Base-by-base conservation (phyloP, 2,113 vertebrate genomes). In the Indri indri region DNA sequence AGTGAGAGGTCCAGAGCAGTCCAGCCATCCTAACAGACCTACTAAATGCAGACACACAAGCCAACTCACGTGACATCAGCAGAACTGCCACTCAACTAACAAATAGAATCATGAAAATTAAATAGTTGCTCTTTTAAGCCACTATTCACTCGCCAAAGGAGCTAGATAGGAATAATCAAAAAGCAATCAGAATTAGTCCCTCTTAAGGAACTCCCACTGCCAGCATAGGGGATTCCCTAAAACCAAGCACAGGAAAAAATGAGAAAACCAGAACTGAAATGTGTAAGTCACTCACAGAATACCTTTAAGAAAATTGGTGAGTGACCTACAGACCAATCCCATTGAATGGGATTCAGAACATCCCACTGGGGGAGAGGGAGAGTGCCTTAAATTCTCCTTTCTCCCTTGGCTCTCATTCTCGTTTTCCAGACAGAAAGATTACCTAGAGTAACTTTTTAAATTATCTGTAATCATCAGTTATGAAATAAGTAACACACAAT, bases 391-490 rank as follows among this genome's bases (percentile, higher is more conserved):
- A 80, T 66, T 37, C 71, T 74, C 54, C 50, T 61, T 84, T 96
- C 88, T 91, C 65, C 34, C 40, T 73, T 88, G 71, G 17, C 57
- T 83, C 63, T 71, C 66, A 81, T 25, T 88, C 81, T 91, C 52
- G 74, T 68, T 93, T 88, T 73, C 30, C 63, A 96, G 93, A 66
- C 34, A 83, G 52, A 89, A 93, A 81, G 23, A 90, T 25, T 57
- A 79, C n/a, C 34, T 25, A 61, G 16, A 92, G 77, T 74, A 79
- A 47, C 50, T 71, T 84, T 71, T 88, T 32, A 12, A 95, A 70
- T 83, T 90, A 87, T 71, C 42, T 95, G 25, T 66, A 88, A 88
- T 59, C 68, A 74, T 63, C 17, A 0, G 30, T 87, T 70, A 63
- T 76, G 32, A 93, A 88, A 84, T 74, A 18, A 88, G 54, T 74